Percentiles rank a stretch among this genome's conserved stretches.
Conservation (phyloP, 1,140 invertebrate genomes). For the Lepeophtheirus salmonis region DNA sequence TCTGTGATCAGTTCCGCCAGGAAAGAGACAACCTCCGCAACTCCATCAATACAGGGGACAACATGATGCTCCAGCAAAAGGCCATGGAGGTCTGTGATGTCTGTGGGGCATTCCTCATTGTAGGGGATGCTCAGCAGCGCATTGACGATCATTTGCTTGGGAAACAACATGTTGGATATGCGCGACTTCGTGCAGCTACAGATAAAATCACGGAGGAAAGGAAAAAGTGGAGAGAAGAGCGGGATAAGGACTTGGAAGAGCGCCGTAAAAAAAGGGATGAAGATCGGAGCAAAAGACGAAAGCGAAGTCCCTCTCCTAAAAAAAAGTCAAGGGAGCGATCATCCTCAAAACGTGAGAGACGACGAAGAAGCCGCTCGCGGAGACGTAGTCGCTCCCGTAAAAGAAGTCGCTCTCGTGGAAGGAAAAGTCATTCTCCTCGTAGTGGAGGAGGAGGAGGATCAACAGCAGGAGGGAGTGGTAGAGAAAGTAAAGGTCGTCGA, state of each 20-base stretch:
- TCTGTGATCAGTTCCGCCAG: slow-evolving; percentile 84
- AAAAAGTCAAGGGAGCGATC: slow-evolving; percentile 19
- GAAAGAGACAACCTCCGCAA: slow-evolving; percentile 43
- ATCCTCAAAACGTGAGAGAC: no score
- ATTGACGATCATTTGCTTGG: slow-evolving; percentile 94
- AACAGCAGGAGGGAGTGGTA: not conserved
- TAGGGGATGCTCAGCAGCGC: slow-evolving; percentile 85
- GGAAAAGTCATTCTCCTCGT: not conserved
- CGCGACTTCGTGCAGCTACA: slow-evolving; percentile 42
- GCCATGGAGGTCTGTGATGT: slow-evolving; percentile 98
- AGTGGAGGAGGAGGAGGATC: no score
- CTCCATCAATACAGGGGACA: no score
- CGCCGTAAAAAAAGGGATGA: slow-evolving; percentile 13
- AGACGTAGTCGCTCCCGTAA: not conserved
- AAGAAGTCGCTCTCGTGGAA: not conserved
- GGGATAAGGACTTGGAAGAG: slow-evolving; percentile 17
- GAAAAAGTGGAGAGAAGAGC: not conserved
- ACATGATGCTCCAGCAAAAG: slow-evolving; percentile 46
- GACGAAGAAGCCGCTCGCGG: slow-evolving; percentile 11
- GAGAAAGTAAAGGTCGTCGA: not conserved
- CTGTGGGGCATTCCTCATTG: slow-evolving; percentile 92
- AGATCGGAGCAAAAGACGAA: slow-evolving; percentile 14
- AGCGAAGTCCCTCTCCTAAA: slow-evolving; percentile 1
- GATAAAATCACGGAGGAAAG: slow-evolving; percentile 34
- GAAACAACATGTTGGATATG: slow-evolving; percentile 88